Conservation (phyloP, 2,113 vertebrate genomes). For the Anas platyrhynchos region DNA sequence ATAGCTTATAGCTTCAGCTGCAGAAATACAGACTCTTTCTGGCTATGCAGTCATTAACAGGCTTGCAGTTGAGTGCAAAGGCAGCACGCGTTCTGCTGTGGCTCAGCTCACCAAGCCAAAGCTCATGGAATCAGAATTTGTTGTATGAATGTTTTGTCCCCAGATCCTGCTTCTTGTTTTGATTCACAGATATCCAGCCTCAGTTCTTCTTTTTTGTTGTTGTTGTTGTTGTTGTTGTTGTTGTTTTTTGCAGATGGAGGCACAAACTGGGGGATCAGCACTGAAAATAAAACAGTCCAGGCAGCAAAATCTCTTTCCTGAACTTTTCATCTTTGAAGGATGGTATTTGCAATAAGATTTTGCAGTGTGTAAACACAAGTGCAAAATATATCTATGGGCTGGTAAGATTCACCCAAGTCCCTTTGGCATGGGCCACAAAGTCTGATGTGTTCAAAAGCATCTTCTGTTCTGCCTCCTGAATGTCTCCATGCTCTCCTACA, state of each 20-base stretch:
- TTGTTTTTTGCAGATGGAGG: neutral
- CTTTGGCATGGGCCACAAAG: neutral
- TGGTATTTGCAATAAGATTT: neutral
- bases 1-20: neutral
- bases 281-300: neutral
- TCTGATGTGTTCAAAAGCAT: neutral
- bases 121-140: neutral
- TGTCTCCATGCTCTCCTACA: neutral
- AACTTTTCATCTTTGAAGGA: neutral
- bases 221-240: too few relatives aligned
- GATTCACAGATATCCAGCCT: neutral
- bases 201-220: neutral
- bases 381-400: neutral
- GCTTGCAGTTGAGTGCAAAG: neutral
- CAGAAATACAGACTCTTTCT: neutral
- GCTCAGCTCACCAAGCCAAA: neutral
- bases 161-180: neutral
- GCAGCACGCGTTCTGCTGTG: neutral
- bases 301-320: neutral
- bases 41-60: neutral
- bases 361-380: neutral
- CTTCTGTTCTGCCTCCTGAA: neutral
- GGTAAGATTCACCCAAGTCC: neutral
- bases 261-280: neutral
- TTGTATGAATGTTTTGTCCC: neutral